These are phyloP conservation scores for Cheilosia grossa DNA, from an alignment of 2,888 invertebrate genomes.

Conservation along the genomic window DNA sequence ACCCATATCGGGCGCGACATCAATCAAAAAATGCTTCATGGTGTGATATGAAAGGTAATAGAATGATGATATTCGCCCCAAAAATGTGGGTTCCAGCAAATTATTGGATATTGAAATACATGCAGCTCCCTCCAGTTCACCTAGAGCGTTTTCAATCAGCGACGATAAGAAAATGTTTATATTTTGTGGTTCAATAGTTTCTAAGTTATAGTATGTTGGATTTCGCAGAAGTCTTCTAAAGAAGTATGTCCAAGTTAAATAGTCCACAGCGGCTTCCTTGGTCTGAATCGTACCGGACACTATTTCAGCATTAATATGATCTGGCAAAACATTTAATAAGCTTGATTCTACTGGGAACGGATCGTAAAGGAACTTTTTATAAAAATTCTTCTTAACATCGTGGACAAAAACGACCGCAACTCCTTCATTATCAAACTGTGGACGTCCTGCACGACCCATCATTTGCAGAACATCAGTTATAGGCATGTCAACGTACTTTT, in stretches of 20 bases:
- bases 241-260: constrained; percentile 99
- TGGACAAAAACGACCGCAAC: constrained; percentile 95
- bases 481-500: constrained; percentile 99
- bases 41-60: constrained; percentile 98
- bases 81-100: constrained; percentile 86
- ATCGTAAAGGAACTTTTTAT: constrained; percentile 99
- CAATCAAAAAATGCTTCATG: constrained; percentile 91
- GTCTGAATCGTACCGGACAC: constrained; percentile 97
- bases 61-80: constrained; percentile 97
- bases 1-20: constrained; percentile 86
- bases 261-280: constrained; percentile 96
- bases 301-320: constrained; percentile 98
- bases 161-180: constrained; percentile 91
- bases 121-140: constrained; percentile 88
- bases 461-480: constrained; percentile 99
- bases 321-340: constrained; percentile 93
- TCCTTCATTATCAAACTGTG: constrained; percentile 97
- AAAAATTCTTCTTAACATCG: constrained; percentile 98
- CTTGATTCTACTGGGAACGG: constrained; percentile 99
- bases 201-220: constrained; percentile 94
- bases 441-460: constrained; percentile 99
- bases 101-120: constrained; percentile 90
- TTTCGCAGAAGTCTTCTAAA: constrained; percentile 96
- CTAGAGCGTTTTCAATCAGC: constrained; percentile 91
- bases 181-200: constrained; percentile 87